Conservation (phyloP, 2,888 invertebrate species). For the Tachina grossa region DNA sequence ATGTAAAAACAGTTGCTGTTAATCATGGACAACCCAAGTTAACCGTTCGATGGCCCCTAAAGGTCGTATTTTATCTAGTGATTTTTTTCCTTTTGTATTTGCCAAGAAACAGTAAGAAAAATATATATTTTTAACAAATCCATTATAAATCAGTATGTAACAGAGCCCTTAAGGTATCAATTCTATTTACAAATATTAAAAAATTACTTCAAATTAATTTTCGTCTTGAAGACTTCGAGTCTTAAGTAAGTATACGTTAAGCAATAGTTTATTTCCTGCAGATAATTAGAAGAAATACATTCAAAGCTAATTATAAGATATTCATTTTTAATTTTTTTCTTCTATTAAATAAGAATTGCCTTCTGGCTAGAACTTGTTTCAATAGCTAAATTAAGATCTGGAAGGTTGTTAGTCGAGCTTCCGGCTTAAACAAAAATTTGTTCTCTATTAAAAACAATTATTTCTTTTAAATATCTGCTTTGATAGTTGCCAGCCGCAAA, state of each 20-base stretch:
- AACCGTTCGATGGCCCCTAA: slow-evolving; percentile 63
- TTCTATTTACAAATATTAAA: neutral
- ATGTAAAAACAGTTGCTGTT: slow-evolving; percentile 40
- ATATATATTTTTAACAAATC: slow-evolving; percentile 13
- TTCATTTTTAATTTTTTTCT: too few relatives aligned
- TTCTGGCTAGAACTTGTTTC: too few relatives aligned
- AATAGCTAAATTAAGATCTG: neutral
- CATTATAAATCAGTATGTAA: slow-evolving; percentile 39
- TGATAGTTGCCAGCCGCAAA: slow-evolving; percentile 23
- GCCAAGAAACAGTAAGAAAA: slow-evolving; percentile 10
- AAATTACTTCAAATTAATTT: too few relatives aligned
- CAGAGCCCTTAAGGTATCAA: neutral
- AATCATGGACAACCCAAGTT: slow-evolving; percentile 57
- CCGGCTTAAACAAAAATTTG: neutral
- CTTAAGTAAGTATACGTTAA: too few relatives aligned
- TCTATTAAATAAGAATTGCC: too few relatives aligned
- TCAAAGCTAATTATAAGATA: too few relatives aligned
- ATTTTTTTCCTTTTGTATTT: slow-evolving; percentile 33
- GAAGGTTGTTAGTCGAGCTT: neutral
- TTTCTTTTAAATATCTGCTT: slow-evolving; percentile 29
- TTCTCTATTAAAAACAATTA: neutral
- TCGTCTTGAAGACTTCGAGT: too few relatives aligned
- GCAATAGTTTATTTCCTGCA: too few relatives aligned
- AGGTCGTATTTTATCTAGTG: slow-evolving; percentile 40
- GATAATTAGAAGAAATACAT: too few relatives aligned